Evolutionary conservation across 1,140 invertebrate species (phyloP).

Genomic region (Pollicipes pollicipes): DNA sequence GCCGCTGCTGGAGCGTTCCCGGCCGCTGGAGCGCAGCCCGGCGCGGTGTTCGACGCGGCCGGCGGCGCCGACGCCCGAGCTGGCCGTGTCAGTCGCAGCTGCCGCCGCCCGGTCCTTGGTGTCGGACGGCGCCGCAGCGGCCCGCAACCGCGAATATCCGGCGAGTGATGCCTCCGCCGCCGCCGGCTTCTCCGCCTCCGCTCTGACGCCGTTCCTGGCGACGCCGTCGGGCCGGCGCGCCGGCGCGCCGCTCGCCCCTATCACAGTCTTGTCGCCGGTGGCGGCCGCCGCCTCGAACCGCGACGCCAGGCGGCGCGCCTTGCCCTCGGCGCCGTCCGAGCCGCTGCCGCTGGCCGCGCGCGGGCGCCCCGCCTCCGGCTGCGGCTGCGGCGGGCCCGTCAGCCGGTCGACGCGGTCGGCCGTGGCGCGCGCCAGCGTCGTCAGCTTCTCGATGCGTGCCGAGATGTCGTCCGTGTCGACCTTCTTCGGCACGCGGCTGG

Average conservation of each 20-base stretch:
- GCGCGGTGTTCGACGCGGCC: too few species aligned
- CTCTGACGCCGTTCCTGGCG: background rate
- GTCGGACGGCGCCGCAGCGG: background rate
- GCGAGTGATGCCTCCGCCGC: too few species aligned
- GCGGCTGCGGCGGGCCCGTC: too few species aligned
- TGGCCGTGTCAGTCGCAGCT: too few species aligned
- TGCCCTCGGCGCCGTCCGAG: background rate
- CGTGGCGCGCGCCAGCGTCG: conserved; percentile 41
- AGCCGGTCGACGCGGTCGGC: conserved; percentile 35
- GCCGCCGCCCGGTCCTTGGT: background rate
- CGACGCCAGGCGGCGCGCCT: background rate
- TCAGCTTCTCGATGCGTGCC: conserved; percentile 38
- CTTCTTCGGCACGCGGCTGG: background rate
- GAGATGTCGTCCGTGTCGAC: conserved; percentile 11
- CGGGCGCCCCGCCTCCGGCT: background rate
- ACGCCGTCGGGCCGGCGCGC: too few species aligned
- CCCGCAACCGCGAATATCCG: background rate
- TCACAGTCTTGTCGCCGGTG: background rate
- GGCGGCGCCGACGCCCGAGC: too few species aligned
- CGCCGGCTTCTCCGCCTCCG: background rate
- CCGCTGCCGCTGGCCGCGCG: background rate
- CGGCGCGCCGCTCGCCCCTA: too few species aligned
- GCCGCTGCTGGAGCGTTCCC: too few species aligned
- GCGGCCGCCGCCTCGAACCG: background rate
- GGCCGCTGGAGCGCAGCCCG: too few species aligned